phyloP scores from a whole-genome alignment of 2,113 vertebrate genomes.

The Microtus ochrogaster region DNA sequence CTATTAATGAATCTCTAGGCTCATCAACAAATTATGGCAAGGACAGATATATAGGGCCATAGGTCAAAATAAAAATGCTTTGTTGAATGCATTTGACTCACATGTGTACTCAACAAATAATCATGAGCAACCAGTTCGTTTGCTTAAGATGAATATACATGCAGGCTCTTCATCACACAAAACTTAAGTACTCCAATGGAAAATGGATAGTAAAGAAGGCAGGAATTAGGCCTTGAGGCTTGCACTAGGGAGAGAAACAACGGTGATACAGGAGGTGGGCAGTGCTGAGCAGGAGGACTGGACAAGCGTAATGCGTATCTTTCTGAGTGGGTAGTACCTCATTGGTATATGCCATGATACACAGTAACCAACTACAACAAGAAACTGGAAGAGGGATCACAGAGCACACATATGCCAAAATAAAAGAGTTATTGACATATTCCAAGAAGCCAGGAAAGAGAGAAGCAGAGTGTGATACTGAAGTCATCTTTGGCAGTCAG shows the following conservation, averaged over 20 bases:
- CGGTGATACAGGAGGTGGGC: not conserved
- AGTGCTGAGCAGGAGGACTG: not conserved
- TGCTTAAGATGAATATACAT: not conserved
- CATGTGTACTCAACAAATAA: conserved; percentile 11
- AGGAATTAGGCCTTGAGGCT: too few species aligned
- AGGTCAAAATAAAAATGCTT: not conserved
- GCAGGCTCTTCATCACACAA: not conserved
- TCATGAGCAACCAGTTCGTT: not conserved
- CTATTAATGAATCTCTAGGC: not conserved
- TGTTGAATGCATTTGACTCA: conserved; percentile 5
- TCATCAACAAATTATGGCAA: conserved; percentile 24
- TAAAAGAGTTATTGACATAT: not conserved
- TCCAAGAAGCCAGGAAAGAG: not conserved
- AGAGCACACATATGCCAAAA: not conserved
- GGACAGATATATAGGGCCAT: not conserved
- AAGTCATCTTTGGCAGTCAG: not conserved
- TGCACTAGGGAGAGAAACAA: not conserved
- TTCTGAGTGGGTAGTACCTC: not conserved
- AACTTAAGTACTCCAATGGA: conserved; percentile 20
- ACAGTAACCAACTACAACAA: not conserved
- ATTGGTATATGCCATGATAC: not conserved
- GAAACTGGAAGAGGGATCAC: not conserved
- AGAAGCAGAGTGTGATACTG: not conserved
- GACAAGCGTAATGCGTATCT: not conserved
- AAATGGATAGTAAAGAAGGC: too few species aligned